These are phyloP conservation scores for Labia minor DNA, from an alignment of 2,888 invertebrate genomes.

Conservation along the genomic window DNA sequence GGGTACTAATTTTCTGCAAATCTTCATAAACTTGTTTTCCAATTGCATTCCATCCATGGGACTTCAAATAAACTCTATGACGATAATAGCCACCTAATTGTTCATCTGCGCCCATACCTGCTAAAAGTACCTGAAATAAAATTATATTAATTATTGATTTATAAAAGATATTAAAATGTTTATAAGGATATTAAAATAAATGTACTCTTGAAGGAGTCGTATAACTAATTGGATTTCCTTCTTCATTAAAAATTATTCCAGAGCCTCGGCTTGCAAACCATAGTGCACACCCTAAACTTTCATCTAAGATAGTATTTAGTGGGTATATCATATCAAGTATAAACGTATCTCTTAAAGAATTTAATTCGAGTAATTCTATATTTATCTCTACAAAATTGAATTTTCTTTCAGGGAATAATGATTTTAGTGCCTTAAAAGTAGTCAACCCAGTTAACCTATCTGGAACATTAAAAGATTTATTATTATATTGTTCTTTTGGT, in stretches of 20 bases:
- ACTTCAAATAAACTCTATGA: slow-evolving; percentile 63
- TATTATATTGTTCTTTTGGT: neutral
- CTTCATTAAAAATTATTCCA: slow-evolving; percentile 35
- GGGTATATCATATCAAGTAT: slow-evolving; percentile 75
- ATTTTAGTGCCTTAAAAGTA: slow-evolving; percentile 56
- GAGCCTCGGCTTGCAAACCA: slow-evolving; percentile 88
- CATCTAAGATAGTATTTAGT: slow-evolving; percentile 78
- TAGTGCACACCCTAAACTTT: slow-evolving; percentile 87
- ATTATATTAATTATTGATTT: slow-evolving; percentile 14
- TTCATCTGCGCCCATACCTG: slow-evolving; percentile 96
- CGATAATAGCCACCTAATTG: slow-evolving; percentile 88
- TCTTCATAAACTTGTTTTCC: slow-evolving; percentile 59
- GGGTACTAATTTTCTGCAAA: slow-evolving; percentile 70
- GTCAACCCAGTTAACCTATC: slow-evolving; percentile 69
- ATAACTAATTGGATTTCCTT: slow-evolving; percentile 33
- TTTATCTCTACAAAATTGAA: slow-evolving; percentile 73
- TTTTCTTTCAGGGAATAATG: slow-evolving; percentile 54
- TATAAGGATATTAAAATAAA: too few species aligned
- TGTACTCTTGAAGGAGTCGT: slow-evolving; percentile 54
- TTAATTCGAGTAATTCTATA: neutral
- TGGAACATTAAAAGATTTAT: slow-evolving; percentile 47
- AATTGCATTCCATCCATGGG: slow-evolving; percentile 45
- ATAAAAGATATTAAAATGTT: too few species aligned
- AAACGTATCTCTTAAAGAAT: neutral
- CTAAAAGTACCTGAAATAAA: slow-evolving; percentile 54